Evolutionary conservation across 2,888 invertebrate species (phyloP).

Genomic region (Troides aeacus): DNA sequence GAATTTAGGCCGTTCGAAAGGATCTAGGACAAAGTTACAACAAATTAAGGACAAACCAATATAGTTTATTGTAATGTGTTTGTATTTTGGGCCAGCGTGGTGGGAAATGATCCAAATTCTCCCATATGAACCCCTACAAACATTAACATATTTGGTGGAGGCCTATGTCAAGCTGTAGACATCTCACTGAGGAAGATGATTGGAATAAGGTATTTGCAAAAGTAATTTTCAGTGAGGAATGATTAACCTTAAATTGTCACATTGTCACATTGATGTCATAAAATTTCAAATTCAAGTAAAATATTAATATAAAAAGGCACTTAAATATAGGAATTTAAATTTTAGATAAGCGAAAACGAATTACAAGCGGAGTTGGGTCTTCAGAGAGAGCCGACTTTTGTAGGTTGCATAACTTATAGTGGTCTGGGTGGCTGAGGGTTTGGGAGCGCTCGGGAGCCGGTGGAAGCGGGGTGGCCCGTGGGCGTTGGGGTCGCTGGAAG

Average conservation of each 20-base stretch:
- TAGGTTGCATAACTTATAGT: constrained; percentile 57
- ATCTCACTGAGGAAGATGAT: too few relatives aligned
- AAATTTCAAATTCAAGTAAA: too few relatives aligned
- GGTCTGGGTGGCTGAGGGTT: constrained; percentile 47
- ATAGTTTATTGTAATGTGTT: neutral
- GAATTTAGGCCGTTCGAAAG: constrained; percentile 55
- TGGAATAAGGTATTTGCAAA: too few relatives aligned
- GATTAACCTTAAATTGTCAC: too few relatives aligned
- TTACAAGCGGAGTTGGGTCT: constrained; percentile 43
- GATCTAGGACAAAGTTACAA: constrained; percentile 41
- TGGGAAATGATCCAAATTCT: too few relatives aligned
- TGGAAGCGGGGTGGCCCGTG: constrained; percentile 41
- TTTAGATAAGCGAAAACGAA: constrained; percentile 41
- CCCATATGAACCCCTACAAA: too few relatives aligned
- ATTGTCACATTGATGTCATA: too few relatives aligned
- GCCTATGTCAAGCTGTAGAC: too few relatives aligned
- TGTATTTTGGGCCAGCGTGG: too few relatives aligned
- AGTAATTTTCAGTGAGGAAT: too few relatives aligned
- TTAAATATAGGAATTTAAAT: constrained; percentile 33
- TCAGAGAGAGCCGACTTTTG: constrained; percentile 29
- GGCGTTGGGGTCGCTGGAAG: constrained; percentile 59
- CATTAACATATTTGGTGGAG: too few relatives aligned
- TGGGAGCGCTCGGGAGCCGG: constrained; percentile 41
- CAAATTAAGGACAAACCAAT: neutral
- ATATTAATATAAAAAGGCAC: too few relatives aligned